phyloP scores from a whole-genome alignment of 2,113 vertebrate genomes.

The Chlorocebus sabaeus region DNA sequence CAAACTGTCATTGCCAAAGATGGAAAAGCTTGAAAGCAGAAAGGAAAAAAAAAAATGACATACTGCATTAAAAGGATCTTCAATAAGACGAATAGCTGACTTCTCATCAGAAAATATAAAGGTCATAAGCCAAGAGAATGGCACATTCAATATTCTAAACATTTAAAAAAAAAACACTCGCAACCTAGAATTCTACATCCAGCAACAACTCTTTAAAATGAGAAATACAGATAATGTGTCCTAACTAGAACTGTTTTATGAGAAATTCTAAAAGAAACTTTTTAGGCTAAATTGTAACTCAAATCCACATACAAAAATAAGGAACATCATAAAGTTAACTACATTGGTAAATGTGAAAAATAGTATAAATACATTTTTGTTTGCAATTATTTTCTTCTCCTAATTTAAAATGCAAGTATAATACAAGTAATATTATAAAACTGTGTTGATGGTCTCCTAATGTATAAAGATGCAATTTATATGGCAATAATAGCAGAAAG shows the following conservation, averaged over 20 bases:
- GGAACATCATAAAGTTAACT: background rate
- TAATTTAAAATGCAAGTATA: background rate
- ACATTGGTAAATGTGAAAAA: background rate
- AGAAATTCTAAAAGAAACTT: background rate
- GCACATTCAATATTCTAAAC: background rate
- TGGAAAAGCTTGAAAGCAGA: background rate
- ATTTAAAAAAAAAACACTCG: background rate
- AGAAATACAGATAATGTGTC: background rate
- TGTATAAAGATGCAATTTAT: background rate
- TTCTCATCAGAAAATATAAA: background rate
- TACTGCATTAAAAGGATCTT: background rate
- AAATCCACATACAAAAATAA: background rate
- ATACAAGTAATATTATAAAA: background rate
- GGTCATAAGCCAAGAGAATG: background rate
- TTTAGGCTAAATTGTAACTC: background rate
- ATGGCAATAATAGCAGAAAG: background rate
- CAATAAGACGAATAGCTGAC: background rate
- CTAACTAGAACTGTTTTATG: background rate
- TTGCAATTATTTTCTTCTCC: background rate
- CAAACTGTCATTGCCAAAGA: background rate
- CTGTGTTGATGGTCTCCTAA: background rate
- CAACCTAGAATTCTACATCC: background rate
- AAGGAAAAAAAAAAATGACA: too few species aligned
- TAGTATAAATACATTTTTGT: background rate
- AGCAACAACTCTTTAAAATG: background rate